phyloP scores from a whole-genome alignment of 2,888 invertebrate genomes.

The Drosophila nr. perissopoda region DNA sequence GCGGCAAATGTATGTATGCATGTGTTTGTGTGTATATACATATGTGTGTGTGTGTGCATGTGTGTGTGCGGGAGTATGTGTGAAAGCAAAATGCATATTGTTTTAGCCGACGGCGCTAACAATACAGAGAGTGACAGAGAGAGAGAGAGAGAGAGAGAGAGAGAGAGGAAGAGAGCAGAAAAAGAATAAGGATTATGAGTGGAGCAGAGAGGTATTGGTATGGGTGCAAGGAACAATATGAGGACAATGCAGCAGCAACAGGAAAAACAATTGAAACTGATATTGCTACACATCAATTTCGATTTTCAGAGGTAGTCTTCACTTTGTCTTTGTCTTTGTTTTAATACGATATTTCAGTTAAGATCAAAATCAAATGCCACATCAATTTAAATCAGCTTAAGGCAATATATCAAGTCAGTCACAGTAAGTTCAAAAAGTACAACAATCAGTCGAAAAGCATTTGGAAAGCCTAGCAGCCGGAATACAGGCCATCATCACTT shows the following conservation, averaged over 20 bases:
- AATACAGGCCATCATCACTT: neutral
- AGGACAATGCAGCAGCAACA: neutral
- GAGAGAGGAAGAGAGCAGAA: neutral
- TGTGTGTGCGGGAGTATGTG: slow-evolving; percentile 20
- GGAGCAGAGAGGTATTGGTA: neutral
- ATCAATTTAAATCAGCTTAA: slow-evolving; percentile 16
- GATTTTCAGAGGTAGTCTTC: neutral
- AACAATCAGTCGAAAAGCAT: neutral
- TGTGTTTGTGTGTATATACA: neutral
- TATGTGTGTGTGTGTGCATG: neutral
- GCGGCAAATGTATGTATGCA: neutral
- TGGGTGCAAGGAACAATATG: neutral
- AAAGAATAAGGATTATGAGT: neutral
- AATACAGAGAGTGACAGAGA: neutral
- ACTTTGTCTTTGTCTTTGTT: neutral
- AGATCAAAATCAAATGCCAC: neutral
- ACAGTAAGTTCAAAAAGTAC: neutral
- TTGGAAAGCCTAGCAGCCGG: neutral
- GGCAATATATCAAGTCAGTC: slow-evolving; percentile 5
- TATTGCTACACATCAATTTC: neutral
- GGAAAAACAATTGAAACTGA: slow-evolving; percentile 4
- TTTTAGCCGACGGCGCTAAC: slow-evolving; percentile 41
- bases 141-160: too few species aligned
- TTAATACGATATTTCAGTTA: neutral
- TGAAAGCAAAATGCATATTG: slow-evolving; percentile 44